A percentile compares a stretch with the other conserved stretches of the same genome.
These are phyloP conservation scores for Tetragonula clypearis DNA, from an alignment of 1,140 invertebrate species.

Conservation along the genomic window DNA sequence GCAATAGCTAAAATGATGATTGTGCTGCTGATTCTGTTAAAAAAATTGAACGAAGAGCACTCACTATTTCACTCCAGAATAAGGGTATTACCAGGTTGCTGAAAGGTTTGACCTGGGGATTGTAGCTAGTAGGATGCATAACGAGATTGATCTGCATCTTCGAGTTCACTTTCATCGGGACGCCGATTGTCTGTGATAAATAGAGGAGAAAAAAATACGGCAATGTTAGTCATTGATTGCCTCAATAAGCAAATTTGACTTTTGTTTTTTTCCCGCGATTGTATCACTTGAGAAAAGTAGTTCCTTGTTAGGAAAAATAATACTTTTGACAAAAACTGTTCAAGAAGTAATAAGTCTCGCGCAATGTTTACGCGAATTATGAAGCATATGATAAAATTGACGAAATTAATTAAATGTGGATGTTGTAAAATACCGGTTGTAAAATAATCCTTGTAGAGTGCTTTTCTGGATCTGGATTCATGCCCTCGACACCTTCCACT, in stretches of 20 bases:
- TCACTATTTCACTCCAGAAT: constrained; percentile 86
- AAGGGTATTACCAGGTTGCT: constrained; percentile 85
- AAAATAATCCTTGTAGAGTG: constrained; percentile 81
- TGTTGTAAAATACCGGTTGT: constrained; percentile 80
- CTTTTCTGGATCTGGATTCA: constrained; percentile 83
- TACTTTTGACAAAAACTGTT: background rate
- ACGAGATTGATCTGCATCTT: constrained; percentile 87
- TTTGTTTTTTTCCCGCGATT: too few species aligned
- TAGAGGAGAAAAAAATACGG: constrained; percentile 11
- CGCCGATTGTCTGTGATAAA: constrained; percentile 82
- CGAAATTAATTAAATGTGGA: background rate
- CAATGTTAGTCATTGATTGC: background rate
- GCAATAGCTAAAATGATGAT: background rate
- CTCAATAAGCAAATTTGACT: background rate
- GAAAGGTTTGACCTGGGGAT: constrained; percentile 82
- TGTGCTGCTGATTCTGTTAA: background rate
- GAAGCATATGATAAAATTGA: background rate
- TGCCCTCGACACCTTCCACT: constrained; percentile 85
- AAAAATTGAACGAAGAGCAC: constrained; percentile 49
- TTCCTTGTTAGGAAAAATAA: background rate
- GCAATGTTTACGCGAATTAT: constrained; percentile 5
- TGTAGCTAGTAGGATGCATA: constrained; percentile 83
- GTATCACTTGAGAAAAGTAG: background rate
- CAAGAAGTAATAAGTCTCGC: background rate
- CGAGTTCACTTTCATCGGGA: constrained; percentile 83